phyloP scores from a whole-genome alignment of 2,888 invertebrate genomes.

The Gryllus longicercus region DNA sequence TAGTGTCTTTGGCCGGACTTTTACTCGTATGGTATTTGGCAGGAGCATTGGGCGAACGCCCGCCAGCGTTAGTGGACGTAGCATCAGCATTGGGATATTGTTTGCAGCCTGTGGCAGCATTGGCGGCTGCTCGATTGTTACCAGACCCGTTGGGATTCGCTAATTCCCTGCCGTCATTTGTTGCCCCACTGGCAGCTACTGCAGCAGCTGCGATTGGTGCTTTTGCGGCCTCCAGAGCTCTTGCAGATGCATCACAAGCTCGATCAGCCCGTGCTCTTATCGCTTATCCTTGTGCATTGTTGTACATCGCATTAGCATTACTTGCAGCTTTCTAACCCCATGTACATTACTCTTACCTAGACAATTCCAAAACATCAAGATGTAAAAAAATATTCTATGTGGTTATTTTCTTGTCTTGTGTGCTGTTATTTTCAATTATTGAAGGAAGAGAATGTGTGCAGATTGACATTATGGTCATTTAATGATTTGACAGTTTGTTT shows the following conservation, averaged over 20 bases:
- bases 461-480: too few relatives aligned
- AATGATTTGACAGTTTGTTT: too few relatives aligned
- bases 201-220: conserved; percentile 83
- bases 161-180: background rate
- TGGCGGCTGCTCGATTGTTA: conserved; percentile 77
- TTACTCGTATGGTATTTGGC: conserved; percentile 64
- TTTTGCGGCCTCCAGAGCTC: conserved; percentile 83
- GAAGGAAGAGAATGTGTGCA: too few relatives aligned
- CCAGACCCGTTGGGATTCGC: conserved; percentile 66
- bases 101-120: conserved; percentile 84
- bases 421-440: too few relatives aligned
- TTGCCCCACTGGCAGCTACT: conserved; percentile 48
- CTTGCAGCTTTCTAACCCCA: conserved; percentile 76
- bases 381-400: too few relatives aligned
- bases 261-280: conserved; percentile 56
- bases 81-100: conserved; percentile 90
- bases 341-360: too few relatives aligned
- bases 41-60: conserved; percentile 51
- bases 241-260: conserved; percentile 76
- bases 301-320: conserved; percentile 90
- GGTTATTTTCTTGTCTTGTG: too few relatives aligned
- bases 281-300: conserved; percentile 88
- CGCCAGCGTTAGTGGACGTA: conserved; percentile 61
- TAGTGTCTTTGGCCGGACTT: conserved; percentile 86
- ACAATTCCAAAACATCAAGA: too few relatives aligned